Base-by-base conservation (phyloP, 2,113 vertebrate species). In the Entelurus aequoreus region DNA sequence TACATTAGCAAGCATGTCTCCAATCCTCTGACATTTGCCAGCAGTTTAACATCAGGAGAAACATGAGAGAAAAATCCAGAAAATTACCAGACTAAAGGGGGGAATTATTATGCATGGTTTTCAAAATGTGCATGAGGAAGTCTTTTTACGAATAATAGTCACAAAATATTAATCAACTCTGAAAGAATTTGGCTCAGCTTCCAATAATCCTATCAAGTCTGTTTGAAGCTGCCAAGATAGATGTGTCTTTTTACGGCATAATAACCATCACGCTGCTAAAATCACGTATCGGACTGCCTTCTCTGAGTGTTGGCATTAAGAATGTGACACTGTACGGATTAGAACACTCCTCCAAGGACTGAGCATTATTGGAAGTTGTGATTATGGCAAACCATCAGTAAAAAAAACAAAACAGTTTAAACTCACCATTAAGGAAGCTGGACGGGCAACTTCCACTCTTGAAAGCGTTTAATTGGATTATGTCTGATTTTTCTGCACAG, bases 361-460 rank as follows among this genome's bases (percentile, higher is more conserved):
- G 83, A 88, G 87, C 79, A 80, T 88, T 86, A 88, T 86, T 78
- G 78, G 62, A 84, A 60, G 63, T 85, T 76, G 79, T 89, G 86
- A 89, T 89, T 89, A 85, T 66, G 72, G 81, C 69, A 63, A 86
- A 74, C 68, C 71, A 80, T 73, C 74, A 80, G 78, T 72, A 72
- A 75, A 78, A 48, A 61, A 64, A 19, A 19, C 1, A 19, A 19
- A 19, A 55, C 70, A 68, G 58, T 54, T 60, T 70, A 10, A 49
- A 66, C 73, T 72, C 72, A 84, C 85, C 80, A 82, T 84, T 89
- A 84, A 84, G 75, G 73, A 84, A 84, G 77, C 68, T 52, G 36
- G 51, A 77, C 79, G 67, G 52, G 48, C 60, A 70, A 67, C 79
- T 83, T 75, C 75, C 67, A 65, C 63, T 77, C 65, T 70, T 60